Evolutionary conservation across 2,888 invertebrate genomes (phyloP).

Genomic region (Bimastos eiseni): DNA sequence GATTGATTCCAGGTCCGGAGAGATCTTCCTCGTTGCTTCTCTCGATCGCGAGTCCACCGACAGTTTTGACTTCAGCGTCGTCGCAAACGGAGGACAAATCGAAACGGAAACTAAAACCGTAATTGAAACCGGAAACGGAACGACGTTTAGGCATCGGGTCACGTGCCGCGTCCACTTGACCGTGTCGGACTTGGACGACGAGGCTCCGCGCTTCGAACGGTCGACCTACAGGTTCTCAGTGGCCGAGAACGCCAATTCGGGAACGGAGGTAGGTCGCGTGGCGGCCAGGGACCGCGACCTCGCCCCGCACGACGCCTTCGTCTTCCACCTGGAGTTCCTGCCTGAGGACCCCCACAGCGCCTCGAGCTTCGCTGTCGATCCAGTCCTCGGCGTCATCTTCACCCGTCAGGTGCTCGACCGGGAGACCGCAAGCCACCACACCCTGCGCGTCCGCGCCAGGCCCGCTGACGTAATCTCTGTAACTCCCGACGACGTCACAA

Average conservation of each 20-base stretch:
- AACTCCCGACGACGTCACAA: not conserved
- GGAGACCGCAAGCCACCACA: not conserved
- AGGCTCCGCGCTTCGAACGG: not conserved
- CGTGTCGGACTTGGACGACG: not conserved
- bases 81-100: not conserved
- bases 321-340: conserved; percentile 16
- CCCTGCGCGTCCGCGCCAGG: not conserved
- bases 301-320: not conserved
- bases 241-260: not conserved
- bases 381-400: conserved; percentile 10
- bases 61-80: not conserved
- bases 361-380: conserved; percentile 17
- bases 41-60: not conserved
- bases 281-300: not conserved
- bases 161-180: conserved; percentile 23
- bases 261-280: conserved; percentile 15
- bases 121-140: not conserved
- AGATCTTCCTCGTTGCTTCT: not conserved
- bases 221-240: not conserved
- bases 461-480: not conserved
- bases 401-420: conserved; percentile 8
- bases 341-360: not conserved
- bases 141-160: not conserved
- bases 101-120: not conserved
- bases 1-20: conserved; percentile 2